Evolutionary conservation across 2,113 vertebrate genomes (phyloP), one percentile per base, ranked within the genome.

Genomic region (Dasyornis broadbenti): DNA sequence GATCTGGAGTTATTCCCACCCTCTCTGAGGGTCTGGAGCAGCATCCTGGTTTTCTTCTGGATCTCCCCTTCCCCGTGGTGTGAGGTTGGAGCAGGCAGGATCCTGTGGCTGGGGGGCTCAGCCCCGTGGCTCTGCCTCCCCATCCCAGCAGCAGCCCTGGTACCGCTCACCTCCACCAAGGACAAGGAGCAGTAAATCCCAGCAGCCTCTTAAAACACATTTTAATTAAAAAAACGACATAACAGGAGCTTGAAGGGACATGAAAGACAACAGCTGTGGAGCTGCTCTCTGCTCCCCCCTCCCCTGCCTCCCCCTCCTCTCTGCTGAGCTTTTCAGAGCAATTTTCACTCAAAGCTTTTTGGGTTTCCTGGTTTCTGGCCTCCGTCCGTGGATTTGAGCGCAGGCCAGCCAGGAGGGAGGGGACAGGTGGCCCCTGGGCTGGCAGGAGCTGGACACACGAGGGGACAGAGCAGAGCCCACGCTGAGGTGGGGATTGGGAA

Each of bases 141-240:
- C 19, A 3, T 33, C 84, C 44, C 54, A 68, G 54, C 45, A 6
- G 21, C 35, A 45, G 53, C 53, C 61, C 72, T 49, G 1, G 19
- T 2, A 2, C 42, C 2, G 31, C 79, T 94, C 86, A 63, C 59
- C 93, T 94, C 89, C 22, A 0, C 45, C 78, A 96, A 96, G 89
- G 95, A 93, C 87, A 78, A 81, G 94, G 84, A 90, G 59, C 72
- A 78, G 81, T 31, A 92, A 97, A 95, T 95, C 93, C 91, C 92
- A 82, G 86, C 89, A 94, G 91, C 89, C 66, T 94, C 57, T 86
- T 92, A 75, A 95, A 95, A 86, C 91, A 70, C 56, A 83, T 94
- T 95, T 96, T 97, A 96, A 97, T 96, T 97, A 96, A 96, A 97
- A 87, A 77, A n/a, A 0, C 3, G 26, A 57, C 86, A 77, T 82